phyloP scores from a whole-genome alignment of 2,113 vertebrate genomes.

The Marmota monax region DNA sequence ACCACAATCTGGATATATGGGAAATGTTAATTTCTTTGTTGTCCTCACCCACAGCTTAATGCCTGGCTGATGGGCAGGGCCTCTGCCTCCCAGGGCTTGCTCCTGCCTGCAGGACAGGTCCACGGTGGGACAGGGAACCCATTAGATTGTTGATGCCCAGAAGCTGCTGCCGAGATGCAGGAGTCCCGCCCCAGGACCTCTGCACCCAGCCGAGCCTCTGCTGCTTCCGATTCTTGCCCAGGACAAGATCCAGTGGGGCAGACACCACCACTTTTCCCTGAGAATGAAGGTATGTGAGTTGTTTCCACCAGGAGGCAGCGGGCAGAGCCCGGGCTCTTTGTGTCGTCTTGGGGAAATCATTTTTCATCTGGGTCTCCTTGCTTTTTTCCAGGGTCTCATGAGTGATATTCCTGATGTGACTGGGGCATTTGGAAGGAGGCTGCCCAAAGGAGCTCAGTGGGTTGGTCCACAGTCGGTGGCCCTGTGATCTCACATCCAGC shows the following conservation, averaged over 20 bases:
- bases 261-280: too few species aligned
- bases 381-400: background rate
- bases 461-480: too few species aligned
- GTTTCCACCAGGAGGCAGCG: rapidly evolving
- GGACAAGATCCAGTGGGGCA: background rate
- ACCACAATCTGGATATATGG: rapidly evolving
- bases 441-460: background rate
- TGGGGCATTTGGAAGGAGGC: background rate
- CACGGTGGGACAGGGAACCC: too few species aligned
- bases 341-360: background rate
- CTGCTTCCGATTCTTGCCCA: background rate
- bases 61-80: background rate
- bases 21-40: background rate
- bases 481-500: too few species aligned
- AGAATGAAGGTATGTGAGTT: too few species aligned
- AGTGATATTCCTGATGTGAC: background rate
- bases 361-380: background rate
- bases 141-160: rapidly evolving
- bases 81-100: rapidly evolving
- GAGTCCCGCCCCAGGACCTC: background rate
- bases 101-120: background rate
- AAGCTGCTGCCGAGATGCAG: background rate
- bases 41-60: too few species aligned
- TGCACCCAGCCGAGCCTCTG: background rate
- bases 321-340: background rate